These are phyloP conservation scores for Rhynchophorus ferrugineus DNA, from an alignment of 1,140 invertebrate species.

Conservation along the genomic window DNA sequence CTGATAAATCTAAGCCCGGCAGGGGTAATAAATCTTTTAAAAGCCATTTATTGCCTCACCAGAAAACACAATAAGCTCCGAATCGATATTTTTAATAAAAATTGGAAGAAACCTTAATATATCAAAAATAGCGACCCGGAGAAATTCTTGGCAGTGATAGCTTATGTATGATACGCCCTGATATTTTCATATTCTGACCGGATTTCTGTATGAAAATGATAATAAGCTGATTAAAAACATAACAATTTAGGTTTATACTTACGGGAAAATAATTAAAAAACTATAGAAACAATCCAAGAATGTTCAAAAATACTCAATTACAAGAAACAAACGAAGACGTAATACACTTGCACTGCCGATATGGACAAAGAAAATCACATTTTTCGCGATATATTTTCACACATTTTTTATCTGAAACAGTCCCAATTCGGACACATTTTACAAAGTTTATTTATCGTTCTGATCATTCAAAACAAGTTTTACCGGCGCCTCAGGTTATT, in stretches of 20 bases:
- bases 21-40: constrained; percentile 14
- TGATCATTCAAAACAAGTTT: constrained; percentile 17
- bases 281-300: background rate
- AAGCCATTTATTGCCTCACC: constrained; percentile 12
- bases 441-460: constrained; percentile 2
- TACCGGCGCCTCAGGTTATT: constrained; percentile 12
- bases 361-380: constrained; percentile 23
- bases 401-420: constrained; percentile 14
- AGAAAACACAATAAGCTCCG: constrained; percentile 17
- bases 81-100: constrained; percentile 27
- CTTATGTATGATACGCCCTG: constrained; percentile 14
- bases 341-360: constrained; percentile 17
- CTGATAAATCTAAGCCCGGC: constrained; percentile 12
- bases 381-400: constrained; percentile 19
- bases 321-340: constrained; percentile 12
- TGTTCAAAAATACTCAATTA: constrained; percentile 8
- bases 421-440: constrained; percentile 3
- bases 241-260: background rate
- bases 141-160: constrained; percentile 1
- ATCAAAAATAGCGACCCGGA: constrained; percentile 20
- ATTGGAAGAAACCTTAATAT: constrained; percentile 22
- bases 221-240: background rate
- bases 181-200: constrained; percentile 1
- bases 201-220: constrained; percentile 7
- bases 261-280: background rate